These are phyloP conservation scores for Hippoglossus hippoglossus DNA, from an alignment of 2,797 vertebrate genomes.

Conservation along the genomic window DNA sequence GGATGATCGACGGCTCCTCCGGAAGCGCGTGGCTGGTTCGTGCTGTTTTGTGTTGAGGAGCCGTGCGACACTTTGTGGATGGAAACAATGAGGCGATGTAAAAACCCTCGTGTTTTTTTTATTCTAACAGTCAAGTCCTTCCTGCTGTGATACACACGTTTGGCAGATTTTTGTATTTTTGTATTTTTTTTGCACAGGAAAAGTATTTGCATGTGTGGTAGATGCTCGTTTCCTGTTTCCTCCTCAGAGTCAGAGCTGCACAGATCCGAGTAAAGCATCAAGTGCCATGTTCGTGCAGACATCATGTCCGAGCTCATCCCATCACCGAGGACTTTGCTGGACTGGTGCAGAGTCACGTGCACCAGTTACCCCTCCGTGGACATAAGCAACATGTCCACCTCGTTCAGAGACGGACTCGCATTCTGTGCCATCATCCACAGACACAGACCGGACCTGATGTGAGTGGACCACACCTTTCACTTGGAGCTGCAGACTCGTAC, in stretches of 20 bases:
- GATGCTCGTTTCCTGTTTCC: constrained; percentile 60
- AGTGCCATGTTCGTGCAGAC: constrained; percentile 19
- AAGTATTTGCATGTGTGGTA: not conserved
- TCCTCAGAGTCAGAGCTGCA: not conserved
- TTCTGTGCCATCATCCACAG: constrained; percentile 92
- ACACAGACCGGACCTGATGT: constrained; percentile 90
- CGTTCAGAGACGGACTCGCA: constrained; percentile 90
- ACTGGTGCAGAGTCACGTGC: constrained; percentile 88
- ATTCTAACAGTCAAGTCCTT: not conserved
- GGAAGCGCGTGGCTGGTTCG: not conserved
- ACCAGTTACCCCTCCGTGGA: constrained; percentile 85
- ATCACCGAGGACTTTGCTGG: constrained; percentile 34
- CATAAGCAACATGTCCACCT: constrained; percentile 86
- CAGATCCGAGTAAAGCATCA: not conserved
- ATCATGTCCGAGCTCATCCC: constrained; percentile 6
- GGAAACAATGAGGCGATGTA: constrained; percentile 12
- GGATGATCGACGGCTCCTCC: not conserved
- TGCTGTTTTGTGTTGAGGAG: not conserved
- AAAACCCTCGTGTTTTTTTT: not conserved
- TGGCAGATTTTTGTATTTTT: not conserved
- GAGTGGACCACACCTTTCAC: constrained; percentile 66
- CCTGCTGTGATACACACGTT: not conserved
- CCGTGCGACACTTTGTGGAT: constrained; percentile 16
- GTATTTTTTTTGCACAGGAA: not conserved
- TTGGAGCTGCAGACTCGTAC: no score